Evolutionary conservation across 92 coral and sea anemone genomes (phyloP).

Genomic region (Parazoanthus atlanticus): DNA sequence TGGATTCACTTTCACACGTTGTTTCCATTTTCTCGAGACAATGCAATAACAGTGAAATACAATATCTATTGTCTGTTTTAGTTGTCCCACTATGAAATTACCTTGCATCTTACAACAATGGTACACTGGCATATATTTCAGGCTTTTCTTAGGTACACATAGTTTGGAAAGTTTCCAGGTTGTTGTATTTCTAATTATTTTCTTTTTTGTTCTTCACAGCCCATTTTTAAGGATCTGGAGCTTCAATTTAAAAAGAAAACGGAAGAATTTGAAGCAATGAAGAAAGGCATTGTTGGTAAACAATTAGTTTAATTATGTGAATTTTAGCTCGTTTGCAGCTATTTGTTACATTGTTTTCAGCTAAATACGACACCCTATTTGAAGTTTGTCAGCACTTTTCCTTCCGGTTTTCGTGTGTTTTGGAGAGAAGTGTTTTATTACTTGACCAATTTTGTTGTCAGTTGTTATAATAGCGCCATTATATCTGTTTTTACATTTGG

Average conservation of each 20-base stretch:
- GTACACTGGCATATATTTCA: neutral
- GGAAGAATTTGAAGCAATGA: conserved; percentile 77
- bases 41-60: neutral
- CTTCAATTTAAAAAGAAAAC: conserved; percentile 80
- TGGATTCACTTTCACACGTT: neutral
- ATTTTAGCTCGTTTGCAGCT: neutral
- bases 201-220: conserved; percentile 54
- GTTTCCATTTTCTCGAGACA: too few species aligned
- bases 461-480: neutral
- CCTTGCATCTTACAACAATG: neutral
- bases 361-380: neutral
- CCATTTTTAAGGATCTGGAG: conserved; percentile 81
- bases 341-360: neutral
- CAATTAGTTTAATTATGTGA: neutral
- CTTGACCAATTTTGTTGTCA: neutral
- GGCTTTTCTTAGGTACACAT: neutral
- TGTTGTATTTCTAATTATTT: neutral
- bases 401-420: neutral
- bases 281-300: conserved; percentile 89
- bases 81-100: too few species aligned
- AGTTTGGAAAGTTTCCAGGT: neutral
- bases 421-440: too few species aligned
- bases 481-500: neutral
- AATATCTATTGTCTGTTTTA: too few species aligned
- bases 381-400: neutral